A percentile compares a stretch with the other conserved stretches of the same genome.
phyloP scores from a whole-genome alignment of 1,140 invertebrate genomes.

The Drepana arcuata region DNA sequence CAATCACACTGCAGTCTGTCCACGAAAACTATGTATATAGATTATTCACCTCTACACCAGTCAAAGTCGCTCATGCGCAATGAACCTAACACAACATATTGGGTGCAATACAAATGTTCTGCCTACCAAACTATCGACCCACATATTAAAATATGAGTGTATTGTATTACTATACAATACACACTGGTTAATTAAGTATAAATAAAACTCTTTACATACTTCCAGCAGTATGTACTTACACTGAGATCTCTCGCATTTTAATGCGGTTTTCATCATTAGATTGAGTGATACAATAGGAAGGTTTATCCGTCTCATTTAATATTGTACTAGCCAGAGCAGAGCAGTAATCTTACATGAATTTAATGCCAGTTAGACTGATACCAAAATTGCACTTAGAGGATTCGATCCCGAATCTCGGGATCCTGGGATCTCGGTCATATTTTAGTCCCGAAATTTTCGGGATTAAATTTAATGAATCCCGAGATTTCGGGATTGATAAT shows the following conservation, averaged over 20 bases:
- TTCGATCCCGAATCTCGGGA: background rate
- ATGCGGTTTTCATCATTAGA: too few relatives aligned
- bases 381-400: background rate
- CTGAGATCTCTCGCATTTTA: background rate
- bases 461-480: background rate
- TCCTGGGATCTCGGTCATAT: background rate
- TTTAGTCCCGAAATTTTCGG: background rate
- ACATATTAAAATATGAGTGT: too few relatives aligned
- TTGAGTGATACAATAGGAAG: conserved; percentile 8
- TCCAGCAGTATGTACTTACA: background rate
- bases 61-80: conserved; percentile 20
- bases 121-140: too few relatives aligned
- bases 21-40: conserved; percentile 6
- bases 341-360: too few relatives aligned
- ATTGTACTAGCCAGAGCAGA: too few relatives aligned
- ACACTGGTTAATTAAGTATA: too few relatives aligned
- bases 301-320: too few relatives aligned
- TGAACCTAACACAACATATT: conserved; percentile 13
- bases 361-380: too few relatives aligned
- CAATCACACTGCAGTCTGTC: conserved; percentile 5
- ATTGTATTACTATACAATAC: too few relatives aligned
- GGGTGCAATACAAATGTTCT: conserved; percentile 12
- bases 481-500: background rate
- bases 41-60: conserved; percentile 22
- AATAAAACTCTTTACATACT: background rate